These are phyloP conservation scores for Coturnix japonica DNA, from an alignment of 2,113 vertebrate genomes.

Conservation along the genomic window DNA sequence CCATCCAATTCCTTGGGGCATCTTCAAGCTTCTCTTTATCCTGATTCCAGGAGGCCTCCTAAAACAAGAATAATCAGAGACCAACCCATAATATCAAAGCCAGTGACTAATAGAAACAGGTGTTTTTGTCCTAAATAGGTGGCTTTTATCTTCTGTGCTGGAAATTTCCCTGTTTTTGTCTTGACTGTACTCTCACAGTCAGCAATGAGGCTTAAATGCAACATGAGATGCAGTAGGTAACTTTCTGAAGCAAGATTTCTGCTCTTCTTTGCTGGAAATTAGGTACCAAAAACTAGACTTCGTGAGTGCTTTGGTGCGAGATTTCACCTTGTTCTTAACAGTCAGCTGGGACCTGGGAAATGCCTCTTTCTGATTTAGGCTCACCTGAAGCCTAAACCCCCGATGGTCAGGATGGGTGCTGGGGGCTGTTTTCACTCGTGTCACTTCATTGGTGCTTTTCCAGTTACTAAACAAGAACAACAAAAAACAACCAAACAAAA, in stretches of 20 bases:
- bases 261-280: neutral
- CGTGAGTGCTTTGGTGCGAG: neutral
- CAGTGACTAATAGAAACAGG: neutral
- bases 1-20: fast-evolving
- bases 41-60: neutral
- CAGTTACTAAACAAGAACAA: neutral
- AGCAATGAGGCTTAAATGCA: neutral
- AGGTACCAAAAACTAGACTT: neutral
- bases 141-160: constrained; percentile 2
- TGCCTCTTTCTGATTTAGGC: neutral
- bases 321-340: neutral
- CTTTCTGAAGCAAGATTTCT: neutral
- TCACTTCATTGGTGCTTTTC: neutral
- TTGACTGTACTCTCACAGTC: neutral
- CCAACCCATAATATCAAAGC: neutral
- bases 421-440: neutral
- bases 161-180: neutral
- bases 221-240: fast-evolving
- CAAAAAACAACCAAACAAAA: neutral
- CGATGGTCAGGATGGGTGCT: neutral
- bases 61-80: neutral
- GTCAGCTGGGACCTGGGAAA: neutral
- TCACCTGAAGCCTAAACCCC: neutral
- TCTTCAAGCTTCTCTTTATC: no score
- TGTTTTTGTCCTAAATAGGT: neutral